A percentile compares a stretch with the other conserved stretches of the same genome.
phyloP scores from a whole-genome alignment of 23 tunicate species.

The Trididemnum clinides region DNA sequence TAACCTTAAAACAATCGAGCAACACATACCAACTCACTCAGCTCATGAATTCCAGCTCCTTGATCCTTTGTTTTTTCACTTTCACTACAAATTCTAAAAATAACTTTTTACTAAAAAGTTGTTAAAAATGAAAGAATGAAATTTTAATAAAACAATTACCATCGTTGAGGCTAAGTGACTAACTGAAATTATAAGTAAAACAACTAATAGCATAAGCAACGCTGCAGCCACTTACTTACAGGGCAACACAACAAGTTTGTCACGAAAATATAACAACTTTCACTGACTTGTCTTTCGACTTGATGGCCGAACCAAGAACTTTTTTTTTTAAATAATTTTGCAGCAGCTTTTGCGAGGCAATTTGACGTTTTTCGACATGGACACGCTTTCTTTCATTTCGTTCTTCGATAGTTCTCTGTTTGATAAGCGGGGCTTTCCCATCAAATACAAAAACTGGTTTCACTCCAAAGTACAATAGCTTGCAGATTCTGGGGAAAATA shows the following conservation, averaged over 20 bases:
- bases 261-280: not conserved
- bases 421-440: slow-evolving; percentile 79
- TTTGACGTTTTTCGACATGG: slow-evolving; percentile 44
- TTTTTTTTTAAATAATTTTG: slow-evolving; percentile 73
- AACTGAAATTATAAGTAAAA: too few relatives aligned
- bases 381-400: slow-evolving; percentile 47
- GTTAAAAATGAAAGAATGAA: too few relatives aligned
- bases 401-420: slow-evolving; percentile 63
- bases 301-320: slow-evolving; percentile 41
- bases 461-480: slow-evolving; percentile 80
- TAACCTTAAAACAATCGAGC: too few relatives aligned
- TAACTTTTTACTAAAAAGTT: too few relatives aligned
- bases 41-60: too few relatives aligned
- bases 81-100: too few relatives aligned
- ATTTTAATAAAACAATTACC: too few relatives aligned
- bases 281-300: not conserved
- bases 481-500: slow-evolving; percentile 63
- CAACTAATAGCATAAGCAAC: not conserved
- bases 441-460: slow-evolving; percentile 96
- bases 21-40: too few relatives aligned
- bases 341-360: slow-evolving; percentile 66
- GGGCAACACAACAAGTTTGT: not conserved
- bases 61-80: too few relatives aligned
- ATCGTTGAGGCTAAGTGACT: too few relatives aligned
- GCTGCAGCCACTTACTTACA: not conserved